A percentile compares a stretch with the other conserved stretches of the same genome.
phyloP scores from a whole-genome alignment of 2,888 invertebrate species.

The Oxycera nigricornis region DNA sequence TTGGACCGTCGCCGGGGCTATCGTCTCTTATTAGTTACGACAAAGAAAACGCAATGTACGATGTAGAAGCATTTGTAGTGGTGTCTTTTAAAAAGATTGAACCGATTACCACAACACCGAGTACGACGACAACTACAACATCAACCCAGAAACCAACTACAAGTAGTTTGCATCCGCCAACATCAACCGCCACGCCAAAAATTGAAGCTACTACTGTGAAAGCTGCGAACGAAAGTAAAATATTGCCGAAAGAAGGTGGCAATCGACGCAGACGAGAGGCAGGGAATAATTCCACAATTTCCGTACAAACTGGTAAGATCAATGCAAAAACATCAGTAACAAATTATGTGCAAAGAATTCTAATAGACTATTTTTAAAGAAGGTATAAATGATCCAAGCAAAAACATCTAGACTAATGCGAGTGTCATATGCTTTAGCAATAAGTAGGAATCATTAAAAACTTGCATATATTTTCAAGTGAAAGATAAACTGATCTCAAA shows the following conservation, averaged over 20 bases:
- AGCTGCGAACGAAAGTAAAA: constrained; percentile 56
- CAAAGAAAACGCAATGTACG: constrained; percentile 67
- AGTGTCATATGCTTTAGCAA: too few species aligned
- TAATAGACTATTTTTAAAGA: too few species aligned
- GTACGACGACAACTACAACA: constrained; percentile 64
- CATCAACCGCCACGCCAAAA: constrained; percentile 58
- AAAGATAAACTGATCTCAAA: too few species aligned
- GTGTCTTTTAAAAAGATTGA: constrained; percentile 71
- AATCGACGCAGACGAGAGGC: constrained; percentile 50
- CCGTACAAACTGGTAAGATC: constrained; percentile 42
- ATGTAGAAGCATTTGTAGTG: constrained; percentile 74
- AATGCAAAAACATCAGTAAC: too few species aligned
- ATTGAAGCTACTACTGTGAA: constrained; percentile 59
- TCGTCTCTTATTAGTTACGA: constrained; percentile 71
- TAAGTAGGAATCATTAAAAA: too few species aligned
- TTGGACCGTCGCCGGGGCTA: constrained; percentile 70
- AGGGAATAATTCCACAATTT: constrained; percentile 48
- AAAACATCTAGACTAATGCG: too few species aligned
- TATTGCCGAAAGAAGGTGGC: constrained; percentile 49
- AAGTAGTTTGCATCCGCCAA: constrained; percentile 62
- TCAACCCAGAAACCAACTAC: constrained; percentile 62
- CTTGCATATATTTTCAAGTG: too few species aligned
- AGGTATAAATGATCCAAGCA: too few species aligned
- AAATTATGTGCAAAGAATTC: too few species aligned
- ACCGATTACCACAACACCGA: constrained; percentile 58